These are phyloP conservation scores for Megaustenia siamemsis DNA, from an alignment of 2,888 invertebrate genomes.

Conservation along the genomic window DNA sequence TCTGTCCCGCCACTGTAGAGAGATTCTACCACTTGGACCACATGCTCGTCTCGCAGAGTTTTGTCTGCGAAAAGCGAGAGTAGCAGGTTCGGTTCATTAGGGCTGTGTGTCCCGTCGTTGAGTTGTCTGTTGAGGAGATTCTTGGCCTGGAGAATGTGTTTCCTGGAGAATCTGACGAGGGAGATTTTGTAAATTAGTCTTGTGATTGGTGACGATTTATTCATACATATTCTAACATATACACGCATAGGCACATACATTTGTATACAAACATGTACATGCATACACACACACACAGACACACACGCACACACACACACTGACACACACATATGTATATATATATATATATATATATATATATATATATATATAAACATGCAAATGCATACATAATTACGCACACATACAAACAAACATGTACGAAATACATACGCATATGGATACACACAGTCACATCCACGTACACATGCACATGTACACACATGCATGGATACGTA, in stretches of 20 bases:
- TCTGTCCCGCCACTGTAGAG: constrained; percentile 59
- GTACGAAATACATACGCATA: not conserved
- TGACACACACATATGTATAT: not conserved
- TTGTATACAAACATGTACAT: too few species aligned
- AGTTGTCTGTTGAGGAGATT: constrained; percentile 1
- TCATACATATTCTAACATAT: not conserved
- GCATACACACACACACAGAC: constrained; percentile 25
- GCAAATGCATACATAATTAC: too few species aligned
- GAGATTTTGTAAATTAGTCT: too few species aligned
- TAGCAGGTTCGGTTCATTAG: constrained; percentile 57
- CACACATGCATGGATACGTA: too few species aligned
- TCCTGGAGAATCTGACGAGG: not conserved
- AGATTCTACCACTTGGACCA: constrained; percentile 47
- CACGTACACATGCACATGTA: too few species aligned
- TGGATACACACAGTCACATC: too few species aligned
- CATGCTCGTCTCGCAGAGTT: constrained; percentile 46
- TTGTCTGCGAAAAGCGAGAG: constrained; percentile 54
- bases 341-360: not conserved
- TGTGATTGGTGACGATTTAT: not conserved
- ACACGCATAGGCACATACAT: too few species aligned
- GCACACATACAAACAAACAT: too few species aligned
- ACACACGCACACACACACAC: constrained; percentile 16
- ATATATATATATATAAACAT: not conserved
- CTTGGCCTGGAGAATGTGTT: constrained; percentile 31
- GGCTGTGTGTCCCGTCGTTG: constrained; percentile 50